Base-by-base conservation (phyloP, 2,888 invertebrate genomes). In the Flexamia atlantica region DNA sequence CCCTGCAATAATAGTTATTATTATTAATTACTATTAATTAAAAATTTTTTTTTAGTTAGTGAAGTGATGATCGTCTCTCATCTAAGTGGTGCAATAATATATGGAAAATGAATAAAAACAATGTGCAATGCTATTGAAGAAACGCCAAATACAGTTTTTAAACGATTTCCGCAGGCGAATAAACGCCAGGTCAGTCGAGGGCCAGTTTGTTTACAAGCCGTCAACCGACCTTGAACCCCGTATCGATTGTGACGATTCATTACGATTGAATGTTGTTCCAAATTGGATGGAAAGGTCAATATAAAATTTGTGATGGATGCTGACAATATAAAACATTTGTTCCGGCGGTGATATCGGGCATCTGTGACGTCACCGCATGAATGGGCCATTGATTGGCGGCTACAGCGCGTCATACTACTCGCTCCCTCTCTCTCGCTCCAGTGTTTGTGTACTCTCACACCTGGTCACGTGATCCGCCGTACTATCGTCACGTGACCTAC, bases 281-380 rank as follows among this genome's bases (percentile, higher is more conserved):
- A 36, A 70, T 70, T 32, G 70, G 70, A 70, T 40, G 40, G 70
- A 40, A 46, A 76, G 76, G 76, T 76, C 76, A 76, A 76, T 76
- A 76, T 46, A 76, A 76, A 76, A 76, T 76, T 76, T 17, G 76
- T 76, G 76, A 46, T 76, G 76, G 50, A 76, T 70, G 40, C 70
- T 70, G 70, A 70, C 70, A 70, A 17, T 70, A 40, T 76, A 76
- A 76, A 76, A 76, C 76, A 46, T 76, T 76, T 76, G 76, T 76
- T 72, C 30, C 42, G 42, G 5, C 28, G 46, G 76, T 46, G 76
- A 30, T 42, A 42, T 72, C 72, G 42, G 42, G 68, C 32, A 17
- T n/a, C 40, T 32, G 70, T 40, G 36, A 70, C 70, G 70, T 70
- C 70, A 70, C 7, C 70, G 40, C 32, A 70, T 70, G 70, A 70